Evolutionary conservation across 2,113 vertebrate genomes (phyloP).

Genomic region (Acrocephalus kingi): DNA sequence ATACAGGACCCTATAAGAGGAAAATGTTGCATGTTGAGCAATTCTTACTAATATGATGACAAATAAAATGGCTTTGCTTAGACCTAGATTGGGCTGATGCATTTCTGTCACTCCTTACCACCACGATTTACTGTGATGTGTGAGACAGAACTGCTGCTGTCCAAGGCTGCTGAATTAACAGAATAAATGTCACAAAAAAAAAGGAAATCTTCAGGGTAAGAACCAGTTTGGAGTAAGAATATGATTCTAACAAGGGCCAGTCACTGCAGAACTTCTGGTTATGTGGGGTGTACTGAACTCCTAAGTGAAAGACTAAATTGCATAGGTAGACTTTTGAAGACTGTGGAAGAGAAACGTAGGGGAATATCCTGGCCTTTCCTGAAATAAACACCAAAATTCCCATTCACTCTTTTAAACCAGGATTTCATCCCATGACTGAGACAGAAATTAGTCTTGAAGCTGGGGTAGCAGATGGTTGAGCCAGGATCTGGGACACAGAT

Average conservation of each 20-base stretch:
- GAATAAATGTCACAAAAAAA: neutral
- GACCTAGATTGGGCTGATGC: neutral
- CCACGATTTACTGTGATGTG: neutral
- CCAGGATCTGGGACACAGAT: neutral
- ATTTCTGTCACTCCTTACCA: neutral
- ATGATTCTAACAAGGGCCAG: neutral
- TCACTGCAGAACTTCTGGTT: neutral
- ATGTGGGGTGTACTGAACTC: neutral
- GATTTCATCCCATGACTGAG: neutral
- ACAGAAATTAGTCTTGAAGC: neutral
- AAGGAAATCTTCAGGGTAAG: neutral
- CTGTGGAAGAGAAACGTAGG: accelerated
- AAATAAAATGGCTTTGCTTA: neutral
- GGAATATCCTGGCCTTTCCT: neutral
- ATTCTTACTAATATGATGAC: neutral
- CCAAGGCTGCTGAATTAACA: neutral
- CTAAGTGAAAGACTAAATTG: neutral
- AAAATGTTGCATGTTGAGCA: neutral
- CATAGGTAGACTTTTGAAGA: neutral
- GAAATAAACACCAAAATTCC: neutral
- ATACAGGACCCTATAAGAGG: neutral
- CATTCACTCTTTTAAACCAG: neutral
- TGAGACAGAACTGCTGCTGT: neutral
- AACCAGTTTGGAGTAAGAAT: neutral
- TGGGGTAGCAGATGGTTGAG: neutral